phyloP scores from a whole-genome alignment of 2,888 invertebrate species.

The Ennomos erosarius region DNA sequence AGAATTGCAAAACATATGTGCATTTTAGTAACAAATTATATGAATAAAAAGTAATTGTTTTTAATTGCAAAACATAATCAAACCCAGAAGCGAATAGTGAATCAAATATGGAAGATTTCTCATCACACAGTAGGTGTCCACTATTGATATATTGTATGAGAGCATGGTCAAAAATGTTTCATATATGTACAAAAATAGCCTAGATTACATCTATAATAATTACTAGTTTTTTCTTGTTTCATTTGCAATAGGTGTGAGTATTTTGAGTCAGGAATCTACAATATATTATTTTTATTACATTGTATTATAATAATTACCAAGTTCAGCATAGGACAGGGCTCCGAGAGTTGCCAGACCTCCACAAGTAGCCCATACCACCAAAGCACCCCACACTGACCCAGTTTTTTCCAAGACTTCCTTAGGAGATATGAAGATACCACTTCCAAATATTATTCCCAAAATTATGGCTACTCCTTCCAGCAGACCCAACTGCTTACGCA shows the following conservation, averaged over 20 bases:
- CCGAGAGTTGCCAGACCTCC: slow-evolving; percentile 96
- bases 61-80: not conserved
- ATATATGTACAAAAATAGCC: no score
- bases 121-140: no score
- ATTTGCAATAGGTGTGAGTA: no score
- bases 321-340: slow-evolving; percentile 98
- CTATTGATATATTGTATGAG: no score
- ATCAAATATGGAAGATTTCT: no score
- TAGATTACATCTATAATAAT: no score
- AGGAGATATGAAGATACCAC: slow-evolving; percentile 98
- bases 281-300: not conserved
- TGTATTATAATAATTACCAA: slow-evolving; percentile 84
- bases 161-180: no score
- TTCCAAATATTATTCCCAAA: slow-evolving; percentile 97
- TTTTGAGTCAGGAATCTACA: no score
- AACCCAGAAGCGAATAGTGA: no score
- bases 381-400: slow-evolving; percentile 94
- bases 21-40: no score
- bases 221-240: no score
- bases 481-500: slow-evolving; percentile 95
- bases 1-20: not conserved
- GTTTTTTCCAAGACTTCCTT: slow-evolving; percentile 96
- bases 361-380: slow-evolving; percentile 95
- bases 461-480: slow-evolving; percentile 97
- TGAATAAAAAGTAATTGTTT: no score